These are phyloP conservation scores for Pyrgilauda ruficollis DNA, from an alignment of 2,113 vertebrate species.

Conservation along the genomic window DNA sequence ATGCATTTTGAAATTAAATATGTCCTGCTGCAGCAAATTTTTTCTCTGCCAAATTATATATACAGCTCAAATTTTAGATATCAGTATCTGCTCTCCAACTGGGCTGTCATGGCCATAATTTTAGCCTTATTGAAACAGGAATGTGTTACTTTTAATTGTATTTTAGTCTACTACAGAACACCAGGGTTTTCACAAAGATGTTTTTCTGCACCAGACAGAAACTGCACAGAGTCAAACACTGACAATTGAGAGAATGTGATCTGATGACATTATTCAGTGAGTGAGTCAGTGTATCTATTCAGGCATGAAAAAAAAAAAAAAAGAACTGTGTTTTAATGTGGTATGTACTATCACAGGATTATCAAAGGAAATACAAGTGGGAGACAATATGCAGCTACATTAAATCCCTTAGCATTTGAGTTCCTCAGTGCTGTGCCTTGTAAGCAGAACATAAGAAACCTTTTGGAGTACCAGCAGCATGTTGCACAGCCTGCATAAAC, in stretches of 20 bases:
- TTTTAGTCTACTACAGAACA: neutral
- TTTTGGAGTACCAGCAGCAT: fast-evolving
- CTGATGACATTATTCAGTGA: constrained; percentile 16
- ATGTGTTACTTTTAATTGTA: neutral
- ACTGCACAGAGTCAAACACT: neutral
- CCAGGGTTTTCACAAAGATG: neutral
- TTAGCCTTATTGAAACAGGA: neutral
- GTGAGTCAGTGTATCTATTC: neutral
- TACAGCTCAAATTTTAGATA: neutral
- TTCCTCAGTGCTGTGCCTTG: neutral
- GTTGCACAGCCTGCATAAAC: neutral
- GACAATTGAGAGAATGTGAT: neutral
- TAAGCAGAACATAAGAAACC: neutral
- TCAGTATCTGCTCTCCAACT: neutral
- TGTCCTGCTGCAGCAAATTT: neutral
- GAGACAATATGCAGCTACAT: constrained; percentile 2
- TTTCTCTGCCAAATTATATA: neutral
- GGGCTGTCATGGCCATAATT: neutral
- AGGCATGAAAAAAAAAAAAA: neutral
- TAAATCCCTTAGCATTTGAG: neutral
- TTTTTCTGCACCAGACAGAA: constrained; percentile 21
- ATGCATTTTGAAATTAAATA: neutral
- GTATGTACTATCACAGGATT: neutral
- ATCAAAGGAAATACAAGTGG: constrained; percentile 41
- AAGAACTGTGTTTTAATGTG: neutral